phyloP scores from a whole-genome alignment of 2,113 vertebrate genomes.

The Calyptomena viridis region DNA sequence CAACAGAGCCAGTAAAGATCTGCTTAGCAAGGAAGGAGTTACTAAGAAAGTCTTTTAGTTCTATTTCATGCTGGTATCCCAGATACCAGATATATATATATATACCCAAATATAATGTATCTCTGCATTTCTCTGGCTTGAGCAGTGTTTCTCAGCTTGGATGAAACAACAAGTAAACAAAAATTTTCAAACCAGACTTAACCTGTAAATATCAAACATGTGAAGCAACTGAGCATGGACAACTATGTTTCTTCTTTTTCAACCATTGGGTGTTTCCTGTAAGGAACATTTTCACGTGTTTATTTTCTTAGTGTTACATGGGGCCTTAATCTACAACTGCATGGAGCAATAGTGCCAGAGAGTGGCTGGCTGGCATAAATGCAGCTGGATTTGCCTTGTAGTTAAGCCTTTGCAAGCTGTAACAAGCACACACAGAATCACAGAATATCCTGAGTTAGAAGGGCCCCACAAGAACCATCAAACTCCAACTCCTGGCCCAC shows the following conservation, averaged over 20 bases:
- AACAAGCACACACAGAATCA: not conserved
- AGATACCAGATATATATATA: too few species aligned
- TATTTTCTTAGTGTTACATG: not conserved
- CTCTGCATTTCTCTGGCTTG: too few species aligned
- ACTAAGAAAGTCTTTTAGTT: too few species aligned
- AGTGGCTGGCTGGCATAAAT: conserved; percentile 30
- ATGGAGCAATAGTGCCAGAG: conserved; percentile 40
- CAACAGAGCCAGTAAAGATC: too few species aligned
- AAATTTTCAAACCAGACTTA: too few species aligned
- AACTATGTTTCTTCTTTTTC: not conserved
- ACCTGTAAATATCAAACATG: too few species aligned
- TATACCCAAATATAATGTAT: too few species aligned
- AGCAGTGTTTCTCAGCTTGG: too few species aligned
- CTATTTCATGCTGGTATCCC: too few species aligned
- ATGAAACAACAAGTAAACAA: too few species aligned
- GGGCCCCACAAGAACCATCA: not conserved
- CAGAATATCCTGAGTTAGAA: not conserved
- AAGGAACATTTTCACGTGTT: not conserved
- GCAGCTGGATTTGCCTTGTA: not conserved
- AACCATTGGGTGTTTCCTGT: not conserved
- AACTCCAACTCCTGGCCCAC: not conserved
- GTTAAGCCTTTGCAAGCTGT: not conserved
- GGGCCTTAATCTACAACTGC: not conserved
- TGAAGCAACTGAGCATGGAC: too few species aligned
- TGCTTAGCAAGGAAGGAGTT: too few species aligned